Evolutionary conservation across 2,797 vertebrate genomes (phyloP), one percentile per base, ranked within the genome.

Genomic region (Apogon talboti): DNA sequence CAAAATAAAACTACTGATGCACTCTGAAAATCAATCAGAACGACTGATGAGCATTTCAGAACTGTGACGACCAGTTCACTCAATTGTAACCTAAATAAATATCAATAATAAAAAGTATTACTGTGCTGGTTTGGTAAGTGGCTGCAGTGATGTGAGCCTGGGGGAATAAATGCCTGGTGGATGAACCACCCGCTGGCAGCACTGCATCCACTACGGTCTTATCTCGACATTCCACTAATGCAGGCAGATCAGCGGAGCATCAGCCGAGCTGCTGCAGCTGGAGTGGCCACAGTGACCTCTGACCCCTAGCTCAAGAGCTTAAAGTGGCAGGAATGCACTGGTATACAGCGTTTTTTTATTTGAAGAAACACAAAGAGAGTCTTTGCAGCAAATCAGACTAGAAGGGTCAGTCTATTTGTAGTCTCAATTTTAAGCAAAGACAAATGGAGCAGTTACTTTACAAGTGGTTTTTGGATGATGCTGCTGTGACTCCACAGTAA

Each of bases 191-290:
- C 1, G 8, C 43, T 55, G 38, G 51, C 73, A 48, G 24, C 30
- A 44, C 49, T 33, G 62, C 79, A 54, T 66, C 66, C 44, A 10
- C 74, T 66, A 51, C 38, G 81, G 78, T 82, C 77, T 90, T 89
- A 87, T 89, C 86, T 86, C 76, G 58, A 85, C 85, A 90, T 92
- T 92, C 88, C 89, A 79, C 81, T 55, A 66, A 73, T 49, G 76
- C 77, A 81, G 81, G 61, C 73, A 70, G 87, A 84, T 92, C 87
- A 88, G 84, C 45, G 12, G 74, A 71, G 71, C 76, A 79, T 82
- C 64, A 65, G 81, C 71, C 71, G 66, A 88, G 77, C 85, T 6
- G 21, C 77, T 85, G 78, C 72, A 79, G 87, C 87, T 90, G 79
- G 77, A 84, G 71, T 41, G 54, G 74, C 66, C 71, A 51, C 50